These are phyloP conservation scores for Argopecten irradians DNA, from an alignment of 1,140 invertebrate species.

Conservation along the genomic window DNA sequence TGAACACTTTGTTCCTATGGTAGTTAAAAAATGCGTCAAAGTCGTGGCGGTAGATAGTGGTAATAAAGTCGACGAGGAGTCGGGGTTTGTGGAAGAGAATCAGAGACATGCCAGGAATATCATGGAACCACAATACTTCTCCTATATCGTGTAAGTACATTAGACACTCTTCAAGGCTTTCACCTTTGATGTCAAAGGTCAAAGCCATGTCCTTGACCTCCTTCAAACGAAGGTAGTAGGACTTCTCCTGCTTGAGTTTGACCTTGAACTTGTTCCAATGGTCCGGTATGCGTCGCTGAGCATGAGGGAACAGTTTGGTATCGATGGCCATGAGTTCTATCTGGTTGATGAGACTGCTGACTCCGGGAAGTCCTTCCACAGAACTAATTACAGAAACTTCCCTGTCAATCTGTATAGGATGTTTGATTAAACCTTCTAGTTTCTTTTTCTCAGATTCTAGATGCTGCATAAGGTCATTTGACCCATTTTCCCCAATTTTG, in stretches of 20 bases:
- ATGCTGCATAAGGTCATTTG: conserved; percentile 52
- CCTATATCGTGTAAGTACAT: conserved; percentile 70
- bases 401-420: conserved; percentile 61
- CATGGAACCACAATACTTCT: conserved; percentile 72
- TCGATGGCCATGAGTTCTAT: conserved; percentile 73
- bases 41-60: conserved; percentile 70
- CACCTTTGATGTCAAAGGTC: conserved; percentile 57
- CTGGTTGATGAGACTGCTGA: conserved; percentile 65
- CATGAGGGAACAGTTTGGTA: conserved; percentile 70
- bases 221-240: conserved; percentile 66
- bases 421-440: conserved; percentile 58
- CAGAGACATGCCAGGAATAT: conserved; percentile 59
- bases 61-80: conserved; percentile 64
- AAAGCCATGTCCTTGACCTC: conserved; percentile 59
- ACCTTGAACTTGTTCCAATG: conserved; percentile 65
- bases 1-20: conserved; percentile 67
- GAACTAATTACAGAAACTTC: conserved; percentile 63
- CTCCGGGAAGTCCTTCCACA: conserved; percentile 66
- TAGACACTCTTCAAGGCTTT: conserved; percentile 68
- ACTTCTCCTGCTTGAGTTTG: conserved; percentile 61
- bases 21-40: conserved; percentile 65
- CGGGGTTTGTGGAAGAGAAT: conserved; percentile 72
- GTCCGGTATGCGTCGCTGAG: conserved; percentile 65
- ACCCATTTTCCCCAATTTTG: conserved; percentile 33
- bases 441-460: conserved; percentile 60